Evolutionary conservation across 2,888 invertebrate species (phyloP).

Genomic region (Ornithoptera priamus): DNA sequence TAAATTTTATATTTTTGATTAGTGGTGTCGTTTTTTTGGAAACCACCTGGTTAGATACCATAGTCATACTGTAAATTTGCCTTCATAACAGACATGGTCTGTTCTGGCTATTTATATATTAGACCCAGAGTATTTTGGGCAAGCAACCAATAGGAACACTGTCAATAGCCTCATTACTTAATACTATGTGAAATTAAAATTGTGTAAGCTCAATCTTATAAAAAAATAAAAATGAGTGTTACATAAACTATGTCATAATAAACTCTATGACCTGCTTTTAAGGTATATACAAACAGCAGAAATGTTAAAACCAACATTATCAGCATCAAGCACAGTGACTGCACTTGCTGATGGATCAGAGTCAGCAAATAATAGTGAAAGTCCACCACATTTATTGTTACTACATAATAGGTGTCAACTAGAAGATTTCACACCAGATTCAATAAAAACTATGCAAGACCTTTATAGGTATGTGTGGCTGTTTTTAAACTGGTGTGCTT

Average conservation of each 20-base stretch:
- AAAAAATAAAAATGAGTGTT: neutral
- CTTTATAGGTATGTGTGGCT: constrained; percentile 61
- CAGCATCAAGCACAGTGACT: constrained; percentile 62
- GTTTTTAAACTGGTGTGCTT: neutral
- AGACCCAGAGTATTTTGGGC: no score
- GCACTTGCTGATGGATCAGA: constrained; percentile 55
- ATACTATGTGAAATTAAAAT: no score
- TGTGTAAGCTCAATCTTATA: neutral
- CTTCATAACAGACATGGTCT: no score
- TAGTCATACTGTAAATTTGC: no score
- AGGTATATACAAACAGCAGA: constrained; percentile 91
- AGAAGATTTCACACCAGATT: constrained; percentile 84
- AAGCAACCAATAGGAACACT: no score
- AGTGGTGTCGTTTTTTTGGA: no score
- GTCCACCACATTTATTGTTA: constrained; percentile 90
- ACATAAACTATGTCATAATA: neutral
- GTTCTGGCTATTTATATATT: no score
- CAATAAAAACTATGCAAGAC: constrained; percentile 82
- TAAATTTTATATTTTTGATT: no score
- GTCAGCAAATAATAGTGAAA: constrained; percentile 80
- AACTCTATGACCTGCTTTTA: constrained; percentile 16
- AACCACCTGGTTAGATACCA: no score
- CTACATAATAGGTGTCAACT: constrained; percentile 89
- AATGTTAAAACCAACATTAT: constrained; percentile 90
- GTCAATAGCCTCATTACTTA: no score